Base-by-base conservation (phyloP, 2,888 invertebrate genomes). In the Bellardia bayeri region DNA sequence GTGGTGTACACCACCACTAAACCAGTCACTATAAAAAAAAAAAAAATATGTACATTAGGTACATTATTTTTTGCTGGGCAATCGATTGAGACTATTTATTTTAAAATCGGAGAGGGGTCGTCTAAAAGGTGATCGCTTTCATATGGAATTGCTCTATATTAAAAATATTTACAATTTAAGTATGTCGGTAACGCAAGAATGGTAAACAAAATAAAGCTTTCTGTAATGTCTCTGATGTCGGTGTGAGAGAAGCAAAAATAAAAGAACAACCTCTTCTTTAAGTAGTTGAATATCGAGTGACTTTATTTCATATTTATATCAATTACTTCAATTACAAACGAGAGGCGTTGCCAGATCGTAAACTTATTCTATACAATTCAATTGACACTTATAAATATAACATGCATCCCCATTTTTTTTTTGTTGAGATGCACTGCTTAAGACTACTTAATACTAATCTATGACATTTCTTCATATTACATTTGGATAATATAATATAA, bases 251-350 rank as follows among this genome's bases (percentile, higher is more conserved):
- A 7, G 51, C n/a, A 51, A 11, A 2, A 14, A 51, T 5, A 51
- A 51, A 51, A n/a, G 51, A 51, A 51, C n/a, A 51, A 51, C 51
- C 51, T 51, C 51, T 51, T 51, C 51, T 51, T n/a, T n/a, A 51
- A n/a, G 51, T 51, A 14, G 51, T 51, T 51, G 51, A 51, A 4
- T 51, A 51, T 51, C n/a, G 14, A 51, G n/a, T 51, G n/a, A 14
- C 14, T 54, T 71, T 71, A 54, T 71, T 71, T 71, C 37, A 71
- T 71, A 54, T 54, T 7, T 54, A n/a, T 71, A 54, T 71, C 40
- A 11, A 16, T 71, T 56, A n/a, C 16, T 54, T 71, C 37, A 16
- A 54, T 71, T 54, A 71, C 54, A 71, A 6, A 40, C 71, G 40
- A 54, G 54, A 71, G 40, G 40, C 54, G 16, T 11, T 71, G 40